phyloP scores from a whole-genome alignment of 2,797 vertebrate species.

The Scolopax rusticola region DNA sequence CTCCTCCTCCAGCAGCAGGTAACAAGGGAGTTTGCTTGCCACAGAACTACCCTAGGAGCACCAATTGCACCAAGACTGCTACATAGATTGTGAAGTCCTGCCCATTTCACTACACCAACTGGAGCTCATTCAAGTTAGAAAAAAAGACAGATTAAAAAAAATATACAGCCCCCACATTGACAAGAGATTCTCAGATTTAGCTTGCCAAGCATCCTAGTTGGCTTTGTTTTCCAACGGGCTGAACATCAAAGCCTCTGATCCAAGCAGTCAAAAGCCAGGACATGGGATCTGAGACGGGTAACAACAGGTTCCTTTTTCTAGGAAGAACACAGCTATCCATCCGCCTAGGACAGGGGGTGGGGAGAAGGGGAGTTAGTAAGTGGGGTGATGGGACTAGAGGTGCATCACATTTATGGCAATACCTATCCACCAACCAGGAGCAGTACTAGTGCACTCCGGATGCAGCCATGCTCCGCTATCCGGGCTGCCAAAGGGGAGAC shows the following conservation, averaged over 20 bases:
- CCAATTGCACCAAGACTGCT: background rate
- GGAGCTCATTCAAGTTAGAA: background rate
- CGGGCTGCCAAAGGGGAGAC: constrained; percentile 85
- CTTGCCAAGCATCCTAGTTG: constrained; percentile 24
- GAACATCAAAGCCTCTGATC: constrained; percentile 30
- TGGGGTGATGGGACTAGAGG: constrained; percentile 69
- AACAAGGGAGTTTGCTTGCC: background rate
- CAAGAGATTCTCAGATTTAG: background rate
- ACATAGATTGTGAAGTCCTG: background rate
- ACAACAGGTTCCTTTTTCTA: constrained; percentile 9
- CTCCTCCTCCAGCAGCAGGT: constrained; percentile 4
- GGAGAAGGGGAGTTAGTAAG: constrained; percentile 61
- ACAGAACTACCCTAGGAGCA: background rate
- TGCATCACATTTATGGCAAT: constrained; percentile 82
- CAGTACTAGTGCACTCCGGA: constrained; percentile 81
- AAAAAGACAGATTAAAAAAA: background rate
- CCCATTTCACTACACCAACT: background rate
- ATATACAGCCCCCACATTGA: background rate
- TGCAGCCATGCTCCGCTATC: constrained; percentile 84
- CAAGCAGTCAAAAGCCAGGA: background rate
- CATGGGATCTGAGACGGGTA: background rate
- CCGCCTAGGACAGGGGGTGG: constrained; percentile 30
- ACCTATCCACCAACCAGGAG: constrained; percentile 83
- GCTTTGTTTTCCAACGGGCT: background rate
- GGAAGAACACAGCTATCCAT: constrained; percentile 30